Evolutionary conservation across 2,888 invertebrate species (phyloP).

Genomic region (Noctua pronuba): DNA sequence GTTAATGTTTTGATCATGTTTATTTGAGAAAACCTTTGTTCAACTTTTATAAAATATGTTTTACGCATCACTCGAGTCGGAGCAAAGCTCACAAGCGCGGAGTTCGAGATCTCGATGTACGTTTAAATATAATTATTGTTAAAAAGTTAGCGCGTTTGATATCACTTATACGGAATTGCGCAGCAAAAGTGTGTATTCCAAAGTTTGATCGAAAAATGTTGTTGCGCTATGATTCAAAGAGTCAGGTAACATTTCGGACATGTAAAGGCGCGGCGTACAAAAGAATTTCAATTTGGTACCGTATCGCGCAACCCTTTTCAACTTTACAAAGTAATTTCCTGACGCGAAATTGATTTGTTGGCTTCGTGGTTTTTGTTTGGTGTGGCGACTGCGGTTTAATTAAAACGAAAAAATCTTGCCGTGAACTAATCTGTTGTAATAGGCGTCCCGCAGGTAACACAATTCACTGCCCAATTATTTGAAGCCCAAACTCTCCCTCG

Average conservation of each 20-base stretch:
- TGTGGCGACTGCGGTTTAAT: slow-evolving; percentile 84
- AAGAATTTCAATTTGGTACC: slow-evolving; percentile 89
- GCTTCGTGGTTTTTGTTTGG: slow-evolving; percentile 86
- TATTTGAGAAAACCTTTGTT: slow-evolving; percentile 40
- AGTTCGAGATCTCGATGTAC: slow-evolving; percentile 7
- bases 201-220: slow-evolving; percentile 81
- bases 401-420: slow-evolving; percentile 77
- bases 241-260: slow-evolving; percentile 86
- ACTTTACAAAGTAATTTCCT: slow-evolving; percentile 89
- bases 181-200: slow-evolving; percentile 68
- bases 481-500: slow-evolving; percentile 30
- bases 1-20: slow-evolving; percentile 59
- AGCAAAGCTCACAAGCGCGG: slow-evolving; percentile 8
- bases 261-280: slow-evolving; percentile 86
- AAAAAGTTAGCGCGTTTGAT: slow-evolving; percentile 56
- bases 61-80: slow-evolving; percentile 24
- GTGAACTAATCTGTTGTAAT: slow-evolving; percentile 47
- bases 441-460: slow-evolving; percentile 49
- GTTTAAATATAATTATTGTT: slow-evolving; percentile 28
- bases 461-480: slow-evolving; percentile 45
- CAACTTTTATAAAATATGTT: slow-evolving; percentile 26
- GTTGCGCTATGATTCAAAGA: slow-evolving; percentile 79
- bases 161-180: slow-evolving; percentile 54
- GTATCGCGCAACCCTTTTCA: slow-evolving; percentile 87
- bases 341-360: slow-evolving; percentile 89